Base-by-base conservation (phyloP, 2,113 vertebrate genomes). In the Prionailurus bengalensis region DNA sequence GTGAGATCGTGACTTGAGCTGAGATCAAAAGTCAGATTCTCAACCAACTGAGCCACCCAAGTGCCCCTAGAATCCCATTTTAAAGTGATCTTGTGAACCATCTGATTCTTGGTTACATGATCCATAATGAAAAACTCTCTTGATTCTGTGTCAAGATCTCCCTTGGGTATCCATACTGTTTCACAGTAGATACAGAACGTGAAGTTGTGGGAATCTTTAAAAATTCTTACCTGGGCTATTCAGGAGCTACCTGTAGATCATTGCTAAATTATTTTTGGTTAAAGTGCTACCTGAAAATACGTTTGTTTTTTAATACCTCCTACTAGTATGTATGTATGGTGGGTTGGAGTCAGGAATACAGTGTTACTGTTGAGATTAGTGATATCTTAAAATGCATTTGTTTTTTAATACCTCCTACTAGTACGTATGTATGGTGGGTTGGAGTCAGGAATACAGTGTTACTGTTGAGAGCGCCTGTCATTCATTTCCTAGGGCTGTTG, bases 251-350 rank as follows among this genome's bases (percentile, higher is more conserved):
- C 70, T 89, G 7, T 15, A 95, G 33, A 82, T 48, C 4, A 70
- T 33, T 85, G 55, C 21, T 58, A 58, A 79, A 78, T 39, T 63
- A n/a, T 33, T 63, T 88, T 68, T 61, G 84, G 87, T 82, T 78
- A 79, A 89, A 89, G 51, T 85, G 68, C 80, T 90, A 29, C 81
- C 81, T 87, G 71, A 78, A 85, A 95, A 48, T 85, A 45, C 5
- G 23, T 89, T 53, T 89, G 12, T 33, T 55, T 78, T 87, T 82
- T 63, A 78, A 78, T 39, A 53, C 11, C 33, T 89, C 25, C 33
- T 73, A 25, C 45, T 90, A 51, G 21, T 91, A 61, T 61, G 58
- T 89, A 39, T 25, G 19, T 70, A 45, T 73, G n/a, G 19, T 92
- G 96, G 66, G 39, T 91, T 94, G 21, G 39, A 51, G 68, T 68